Evolutionary conservation across 1,140 invertebrate species (phyloP).

Genomic region (Drosophila arizonae): DNA sequence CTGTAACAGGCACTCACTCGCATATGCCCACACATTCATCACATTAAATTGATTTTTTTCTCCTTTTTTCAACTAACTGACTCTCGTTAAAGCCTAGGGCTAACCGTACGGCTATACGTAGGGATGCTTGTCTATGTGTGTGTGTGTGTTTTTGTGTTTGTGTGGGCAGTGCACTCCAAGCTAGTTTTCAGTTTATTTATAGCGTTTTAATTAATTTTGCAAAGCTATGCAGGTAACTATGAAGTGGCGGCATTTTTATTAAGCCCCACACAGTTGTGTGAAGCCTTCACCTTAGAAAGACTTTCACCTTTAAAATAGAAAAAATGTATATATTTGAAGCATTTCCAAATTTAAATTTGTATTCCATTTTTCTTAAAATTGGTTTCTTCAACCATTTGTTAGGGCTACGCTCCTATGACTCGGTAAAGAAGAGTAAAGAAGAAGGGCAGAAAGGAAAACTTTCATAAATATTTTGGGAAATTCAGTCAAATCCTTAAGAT

Average conservation of each 20-base stretch:
- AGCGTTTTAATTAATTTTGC: constrained; percentile 52
- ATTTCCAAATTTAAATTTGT: too few relatives aligned
- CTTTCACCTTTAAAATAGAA: too few relatives aligned
- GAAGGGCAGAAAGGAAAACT: too few relatives aligned
- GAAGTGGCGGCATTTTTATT: neutral
- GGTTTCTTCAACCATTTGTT: too few relatives aligned
- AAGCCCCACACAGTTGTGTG: neutral
- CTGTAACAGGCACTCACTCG: neutral
- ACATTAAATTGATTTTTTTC: constrained; percentile 55
- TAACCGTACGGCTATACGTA: neutral
- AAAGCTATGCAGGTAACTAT: neutral
- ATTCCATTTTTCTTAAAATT: too few relatives aligned
- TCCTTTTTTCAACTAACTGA: constrained; percentile 31
- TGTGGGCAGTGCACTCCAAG: constrained; percentile 9
- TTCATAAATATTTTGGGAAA: too few relatives aligned
- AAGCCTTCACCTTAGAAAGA: too few relatives aligned
- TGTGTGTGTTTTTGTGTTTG: neutral
- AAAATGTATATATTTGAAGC: too few relatives aligned
- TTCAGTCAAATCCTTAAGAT: too few relatives aligned
- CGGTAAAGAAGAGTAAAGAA: too few relatives aligned
- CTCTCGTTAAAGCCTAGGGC: constrained; percentile 9
- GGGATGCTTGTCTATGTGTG: neutral
- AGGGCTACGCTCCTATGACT: too few relatives aligned
- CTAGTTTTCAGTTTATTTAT: constrained; percentile 47
- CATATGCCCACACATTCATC: constrained; percentile 10